Base-by-base conservation (phyloP, 2,888 invertebrate genomes). In the Halocaridina rubra region DNA sequence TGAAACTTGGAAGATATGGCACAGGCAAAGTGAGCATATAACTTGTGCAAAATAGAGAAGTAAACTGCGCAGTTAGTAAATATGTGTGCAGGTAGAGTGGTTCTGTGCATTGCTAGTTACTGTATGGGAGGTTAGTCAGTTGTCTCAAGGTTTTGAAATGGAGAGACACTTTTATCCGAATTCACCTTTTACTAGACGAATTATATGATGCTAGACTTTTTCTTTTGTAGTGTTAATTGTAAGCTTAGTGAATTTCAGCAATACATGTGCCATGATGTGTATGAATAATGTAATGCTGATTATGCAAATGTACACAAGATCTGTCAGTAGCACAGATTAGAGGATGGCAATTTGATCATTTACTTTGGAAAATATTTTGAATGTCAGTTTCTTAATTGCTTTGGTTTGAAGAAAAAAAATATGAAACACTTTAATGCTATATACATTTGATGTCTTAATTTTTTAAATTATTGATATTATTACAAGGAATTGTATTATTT, bases 131-230 rank as follows among this genome's bases (percentile, higher is more conserved):
- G 19, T 22, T 84, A 72, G 72, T 59, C 69, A 61, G 32, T 59
- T 59, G 72, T 78, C 71, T 57, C 82, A 84, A 84, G 82, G 61
- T 84, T 84, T 84, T 84, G 82, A 84, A 84, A 84, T 84, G 82
- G 82, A 78, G n/a, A n/a, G 78, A 29, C n/a, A 33, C 30, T 29
- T 39, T 61, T 61, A 74, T 46, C 72, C 80, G 74, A 39, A 80
- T 74, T 39, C 46, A 53, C 57, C n/a, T n/a, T n/a, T 77, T 32
- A 77, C 53, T 53, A 69, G 69, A 69, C 69, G 69, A 69, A 69
- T 69, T 69, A 69, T 69, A 69, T 19, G 53, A 53, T 53, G 53
- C 53, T 53, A 53, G 53, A 53, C 53, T 19, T n/a, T 53, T 53
- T 53, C 19, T 5, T 10, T 53, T 53, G 32, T 22, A 13, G 33